Evolutionary conservation across 2,888 invertebrate species (phyloP).

Genomic region (Aphidius colemani): DNA sequence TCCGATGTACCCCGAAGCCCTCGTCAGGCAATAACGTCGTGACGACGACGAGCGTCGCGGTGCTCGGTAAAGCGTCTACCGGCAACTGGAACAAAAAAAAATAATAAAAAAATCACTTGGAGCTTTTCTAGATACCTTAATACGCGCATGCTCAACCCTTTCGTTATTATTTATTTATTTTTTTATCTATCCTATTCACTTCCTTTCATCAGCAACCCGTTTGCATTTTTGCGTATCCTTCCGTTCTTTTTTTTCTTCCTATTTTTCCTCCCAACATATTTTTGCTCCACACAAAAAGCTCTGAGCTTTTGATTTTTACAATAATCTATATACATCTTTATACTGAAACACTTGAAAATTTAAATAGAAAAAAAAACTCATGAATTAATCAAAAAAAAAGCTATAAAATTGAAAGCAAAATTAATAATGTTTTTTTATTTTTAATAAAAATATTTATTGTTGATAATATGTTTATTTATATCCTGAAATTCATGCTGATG

Average conservation of each 20-base stretch:
- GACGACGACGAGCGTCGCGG: constrained; percentile 37
- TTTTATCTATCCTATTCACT: background rate
- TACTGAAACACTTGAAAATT: too few species aligned
- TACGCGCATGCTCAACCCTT: constrained; percentile 28
- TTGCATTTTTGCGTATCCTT: constrained; percentile 9
- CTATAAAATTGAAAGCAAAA: too few species aligned
- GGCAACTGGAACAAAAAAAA: constrained; percentile 52
- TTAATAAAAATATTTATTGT: too few species aligned
- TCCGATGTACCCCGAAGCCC: constrained; percentile 4
- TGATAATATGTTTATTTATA: too few species aligned
- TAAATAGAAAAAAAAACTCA: too few species aligned
- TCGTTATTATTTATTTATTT: constrained; percentile 8
- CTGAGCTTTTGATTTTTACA: too few species aligned
- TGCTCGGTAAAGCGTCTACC: constrained; percentile 55
- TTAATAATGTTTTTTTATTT: too few species aligned
- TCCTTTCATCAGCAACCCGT: constrained; percentile 6
- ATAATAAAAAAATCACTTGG: constrained; percentile 37
- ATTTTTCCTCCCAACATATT: too few species aligned
- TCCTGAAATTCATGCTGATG: too few species aligned
- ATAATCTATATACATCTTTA: too few species aligned
- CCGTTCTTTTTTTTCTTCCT: background rate
- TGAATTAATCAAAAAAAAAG: too few species aligned
- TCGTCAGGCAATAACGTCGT: constrained; percentile 26
- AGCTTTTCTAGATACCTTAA: constrained; percentile 36
- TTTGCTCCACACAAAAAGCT: too few species aligned